These are phyloP conservation scores for Sitophilus oryzae DNA, from an alignment of 1,140 invertebrate genomes.

Conservation along the genomic window DNA sequence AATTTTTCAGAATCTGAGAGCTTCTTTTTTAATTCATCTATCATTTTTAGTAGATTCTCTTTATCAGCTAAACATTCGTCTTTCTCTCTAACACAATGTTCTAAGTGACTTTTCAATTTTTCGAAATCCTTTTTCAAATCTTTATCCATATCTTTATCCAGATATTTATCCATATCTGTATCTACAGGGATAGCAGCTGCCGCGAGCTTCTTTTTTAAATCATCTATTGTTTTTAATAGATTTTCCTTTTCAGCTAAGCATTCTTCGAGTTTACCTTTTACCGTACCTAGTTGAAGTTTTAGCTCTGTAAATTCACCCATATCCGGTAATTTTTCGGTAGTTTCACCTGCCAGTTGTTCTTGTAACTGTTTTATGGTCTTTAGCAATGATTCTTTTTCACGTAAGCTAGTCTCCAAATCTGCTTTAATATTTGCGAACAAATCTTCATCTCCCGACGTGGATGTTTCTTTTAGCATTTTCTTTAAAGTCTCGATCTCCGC, in stretches of 20 bases:
- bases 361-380: neutral
- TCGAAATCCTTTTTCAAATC: too few relatives aligned
- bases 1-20: too few relatives aligned
- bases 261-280: constrained; percentile 16
- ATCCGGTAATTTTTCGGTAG: neutral
- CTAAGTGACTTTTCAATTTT: neutral
- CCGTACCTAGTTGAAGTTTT: neutral
- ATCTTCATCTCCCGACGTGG: constrained; percentile 9
- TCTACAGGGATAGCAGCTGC: too few relatives aligned
- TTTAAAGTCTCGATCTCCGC: constrained; percentile 29
- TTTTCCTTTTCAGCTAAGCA: constrained; percentile 11
- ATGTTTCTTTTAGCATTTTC: constrained; percentile 22
- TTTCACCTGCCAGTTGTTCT: neutral
- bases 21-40: constrained; percentile 14
- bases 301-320: neutral
- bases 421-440: constrained; percentile 6
- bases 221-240: constrained; percentile 7
- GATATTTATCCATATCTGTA: too few relatives aligned
- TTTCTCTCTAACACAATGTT: neutral
- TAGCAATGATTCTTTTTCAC: neutral
- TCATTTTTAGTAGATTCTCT: constrained; percentile 7
- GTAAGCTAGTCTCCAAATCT: constrained; percentile 10
- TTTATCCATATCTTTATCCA: too few relatives aligned
- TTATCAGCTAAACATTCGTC: neutral
- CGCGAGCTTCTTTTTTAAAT: constrained; percentile 11